phyloP scores from a whole-genome alignment of 2,113 vertebrate genomes.

The Nanorana parkeri region DNA sequence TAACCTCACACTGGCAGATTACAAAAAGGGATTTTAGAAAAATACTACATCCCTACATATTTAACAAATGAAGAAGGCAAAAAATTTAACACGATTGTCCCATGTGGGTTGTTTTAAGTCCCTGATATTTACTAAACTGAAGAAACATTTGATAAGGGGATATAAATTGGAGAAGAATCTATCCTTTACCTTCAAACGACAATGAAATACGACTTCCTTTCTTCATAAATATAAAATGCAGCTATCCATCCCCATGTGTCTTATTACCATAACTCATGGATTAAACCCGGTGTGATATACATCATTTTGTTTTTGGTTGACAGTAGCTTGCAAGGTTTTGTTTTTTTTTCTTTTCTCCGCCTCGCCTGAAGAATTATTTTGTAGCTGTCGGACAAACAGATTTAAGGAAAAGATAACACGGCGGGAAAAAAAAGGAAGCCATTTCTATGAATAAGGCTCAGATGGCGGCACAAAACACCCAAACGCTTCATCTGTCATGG shows the following conservation, averaged over 20 bases:
- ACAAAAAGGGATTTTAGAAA: no score
- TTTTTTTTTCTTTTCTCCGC: neutral
- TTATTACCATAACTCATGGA: slow-evolving; percentile 34
- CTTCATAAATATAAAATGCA: neutral
- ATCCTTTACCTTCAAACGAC: no score
- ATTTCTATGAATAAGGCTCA: slow-evolving; percentile 47
- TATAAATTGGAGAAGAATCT: no score
- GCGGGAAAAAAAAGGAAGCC: slow-evolving; percentile 19
- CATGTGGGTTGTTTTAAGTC: no score
- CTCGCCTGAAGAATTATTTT: slow-evolving; percentile 7
- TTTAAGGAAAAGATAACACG: slow-evolving; percentile 41
- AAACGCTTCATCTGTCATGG: slow-evolving; percentile 11
- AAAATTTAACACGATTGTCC: no score
- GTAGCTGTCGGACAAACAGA: slow-evolving; percentile 11
- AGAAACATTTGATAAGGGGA: no score
- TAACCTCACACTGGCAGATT: no score
- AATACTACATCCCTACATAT: no score
- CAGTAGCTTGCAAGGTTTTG: slow-evolving; percentile 1
- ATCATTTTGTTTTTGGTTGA: neutral
- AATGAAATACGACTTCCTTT: neutral
- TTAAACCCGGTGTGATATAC: neutral
- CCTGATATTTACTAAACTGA: no score
- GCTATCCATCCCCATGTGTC: neutral
- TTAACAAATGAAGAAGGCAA: no score
- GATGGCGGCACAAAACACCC: neutral